Conservation (phyloP, 2,888 invertebrate species). For the Elmis aenea region DNA sequence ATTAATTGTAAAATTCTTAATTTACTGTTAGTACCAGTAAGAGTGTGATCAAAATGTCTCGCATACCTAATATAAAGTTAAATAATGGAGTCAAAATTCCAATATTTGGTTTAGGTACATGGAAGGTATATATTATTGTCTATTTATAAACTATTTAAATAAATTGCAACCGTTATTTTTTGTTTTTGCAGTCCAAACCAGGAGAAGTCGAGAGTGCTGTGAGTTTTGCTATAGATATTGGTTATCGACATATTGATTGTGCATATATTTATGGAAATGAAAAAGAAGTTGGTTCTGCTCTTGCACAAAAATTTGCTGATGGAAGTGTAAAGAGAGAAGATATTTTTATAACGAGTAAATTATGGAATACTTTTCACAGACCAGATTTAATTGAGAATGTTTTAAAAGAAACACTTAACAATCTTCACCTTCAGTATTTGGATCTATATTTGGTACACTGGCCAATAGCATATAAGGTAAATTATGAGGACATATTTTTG, state of each 20-base stretch:
- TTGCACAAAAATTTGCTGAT: constrained; percentile 55
- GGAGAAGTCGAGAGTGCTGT: constrained; percentile 60
- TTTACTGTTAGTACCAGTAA: background rate
- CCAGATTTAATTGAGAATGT: constrained; percentile 68
- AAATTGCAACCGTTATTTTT: too few relatives aligned
- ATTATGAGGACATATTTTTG: too few relatives aligned
- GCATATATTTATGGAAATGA: constrained; percentile 65
- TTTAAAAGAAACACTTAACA: constrained; percentile 58
- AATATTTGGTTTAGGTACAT: constrained; percentile 59
- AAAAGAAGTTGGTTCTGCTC: constrained; percentile 58
- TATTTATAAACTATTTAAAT: too few relatives aligned
- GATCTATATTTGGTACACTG: constrained; percentile 88
- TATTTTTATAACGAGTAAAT: constrained; percentile 60
- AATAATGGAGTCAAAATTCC: constrained; percentile 57
- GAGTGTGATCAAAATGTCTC: constrained; percentile 3
- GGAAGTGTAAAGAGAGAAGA: constrained; percentile 61
- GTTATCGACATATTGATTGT: constrained; percentile 72
- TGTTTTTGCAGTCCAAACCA: constrained; percentile 63
- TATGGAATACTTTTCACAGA: constrained; percentile 73
- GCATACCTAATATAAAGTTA: constrained; percentile 41
- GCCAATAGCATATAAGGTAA: constrained; percentile 77
- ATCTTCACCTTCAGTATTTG: constrained; percentile 69
- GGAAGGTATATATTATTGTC: constrained; percentile 57
- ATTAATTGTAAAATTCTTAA: too few relatives aligned
- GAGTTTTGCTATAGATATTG: constrained; percentile 65